Evolutionary conservation across 2,113 vertebrate species (phyloP).

Genomic region (Melanerpes formicivorus): DNA sequence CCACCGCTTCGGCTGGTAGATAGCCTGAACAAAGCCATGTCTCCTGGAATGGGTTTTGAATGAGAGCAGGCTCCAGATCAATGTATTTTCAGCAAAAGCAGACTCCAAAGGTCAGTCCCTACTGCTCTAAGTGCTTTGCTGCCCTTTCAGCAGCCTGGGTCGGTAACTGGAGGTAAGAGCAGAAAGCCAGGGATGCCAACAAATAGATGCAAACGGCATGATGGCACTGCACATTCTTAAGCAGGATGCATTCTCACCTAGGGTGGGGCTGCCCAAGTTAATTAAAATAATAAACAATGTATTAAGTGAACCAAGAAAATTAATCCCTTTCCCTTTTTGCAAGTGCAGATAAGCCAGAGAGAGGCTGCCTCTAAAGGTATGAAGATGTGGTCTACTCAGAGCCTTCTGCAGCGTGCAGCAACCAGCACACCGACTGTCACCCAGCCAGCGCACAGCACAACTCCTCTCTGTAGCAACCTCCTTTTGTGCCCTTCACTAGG

Average conservation of each 20-base stretch:
- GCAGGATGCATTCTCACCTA: not conserved
- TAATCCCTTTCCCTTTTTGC: not conserved
- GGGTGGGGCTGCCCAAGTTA: not conserved
- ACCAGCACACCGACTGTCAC: not conserved
- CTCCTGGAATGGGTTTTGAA: slow-evolving; percentile 1
- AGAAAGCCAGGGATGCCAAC: not conserved
- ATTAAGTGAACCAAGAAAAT: not conserved
- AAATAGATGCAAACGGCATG: not conserved
- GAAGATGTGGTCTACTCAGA: not conserved
- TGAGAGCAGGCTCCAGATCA: not conserved
- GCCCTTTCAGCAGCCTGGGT: not conserved
- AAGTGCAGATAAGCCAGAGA: not conserved
- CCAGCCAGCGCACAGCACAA: not conserved
- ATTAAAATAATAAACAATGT: slow-evolving; percentile 12
- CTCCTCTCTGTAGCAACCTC: not conserved
- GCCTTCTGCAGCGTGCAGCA: not conserved
- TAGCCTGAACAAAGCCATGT: not conserved
- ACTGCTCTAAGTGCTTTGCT: not conserved
- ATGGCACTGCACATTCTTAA: not conserved
- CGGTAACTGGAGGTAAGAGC: not conserved
- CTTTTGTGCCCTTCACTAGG: not conserved
- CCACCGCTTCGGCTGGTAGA: not conserved
- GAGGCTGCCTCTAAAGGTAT: not conserved
- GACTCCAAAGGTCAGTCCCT: not conserved
- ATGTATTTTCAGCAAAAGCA: slow-evolving; percentile 8